Base-by-base conservation (phyloP, 2,797 vertebrate species). In the Cossypha dichroa region DNA sequence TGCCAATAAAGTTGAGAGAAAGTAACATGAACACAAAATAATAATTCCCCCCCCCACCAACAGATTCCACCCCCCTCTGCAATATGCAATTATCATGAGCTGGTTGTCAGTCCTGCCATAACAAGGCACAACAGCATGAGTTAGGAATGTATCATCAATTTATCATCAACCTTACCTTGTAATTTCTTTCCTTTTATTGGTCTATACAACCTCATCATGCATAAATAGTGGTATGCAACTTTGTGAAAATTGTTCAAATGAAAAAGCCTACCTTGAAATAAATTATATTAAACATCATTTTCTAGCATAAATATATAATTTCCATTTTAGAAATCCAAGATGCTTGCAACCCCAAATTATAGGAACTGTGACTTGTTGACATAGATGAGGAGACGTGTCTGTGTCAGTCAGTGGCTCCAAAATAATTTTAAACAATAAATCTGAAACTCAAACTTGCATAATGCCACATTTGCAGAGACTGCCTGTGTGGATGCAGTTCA, bases 141-240 rank as follows among this genome's bases (percentile, higher is more conserved):
- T 85, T 81, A 95, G 82, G 74, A 88, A 96, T 63, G 29, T 81
- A 73, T 85, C 85, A 94, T 89, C 88, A 77, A 36, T 86, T 93
- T 74, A 70, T 87, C 82, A 93, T 76, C 88, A 72, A 28, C 58
- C 80, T 91, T 45, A 88, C 33, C 66, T 60, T 85, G 75, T 52
- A 41, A 72, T 70, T 92, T 75, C 38, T 85, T 77, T 89, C 46
- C 38, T 89, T 93, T 92, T 92, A 52, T 40, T 92, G 58, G 76
- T 82, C 79, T 94, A n/a, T 85, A 59, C 33, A 83, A 77, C 52
- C 15, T 75, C 43, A 79, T 59, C 54, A 21, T 38, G 52, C 34
- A 92, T 94, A 87, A 93, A 81, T 58, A 86, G 13, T 88, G 9
- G 19, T 48, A 64, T 73, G n/a, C 15, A 29, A 60, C n/a, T 85